Evolutionary conservation across 2,113 vertebrate genomes (phyloP), one percentile per base, ranked within the genome.

Genomic region (Hucho hucho): DNA sequence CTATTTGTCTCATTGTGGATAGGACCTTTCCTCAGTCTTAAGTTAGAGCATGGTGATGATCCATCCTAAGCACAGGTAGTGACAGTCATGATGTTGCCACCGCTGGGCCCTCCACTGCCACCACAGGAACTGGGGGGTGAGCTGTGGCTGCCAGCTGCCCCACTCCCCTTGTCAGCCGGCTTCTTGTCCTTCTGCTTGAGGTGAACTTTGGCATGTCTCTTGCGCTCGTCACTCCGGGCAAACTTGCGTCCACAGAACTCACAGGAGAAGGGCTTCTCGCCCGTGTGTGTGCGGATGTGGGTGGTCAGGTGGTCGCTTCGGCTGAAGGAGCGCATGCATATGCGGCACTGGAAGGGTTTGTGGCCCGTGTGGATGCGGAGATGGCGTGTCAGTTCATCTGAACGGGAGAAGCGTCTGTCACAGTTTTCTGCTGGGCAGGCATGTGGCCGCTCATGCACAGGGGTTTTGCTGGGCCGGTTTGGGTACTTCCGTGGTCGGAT

Each of bases 151-250:
- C 90, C 86, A 5, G 90, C 72, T 1, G 83, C 87, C 76, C 89
- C 90, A 56, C 87, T 89, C n/a, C 91, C 94, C 83, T 98, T 98
- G 79, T 98, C 97, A 9, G 93, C 89, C 18, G 91, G 89, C 88
- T 97, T 98, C 93, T 98, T 98, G 91, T 97, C 96, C 85, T 97
- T 97, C 90, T 97, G 95, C 92, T 97, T 97, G 84, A 97, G 95
- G 87, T 97, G 96, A 84, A 97, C 96, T 91, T 96, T 97, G 83
- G 95, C 95, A 58, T 97, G 96, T 86, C 96, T 91, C 91, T 97
- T 97, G 86, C 96, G 93, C 89, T 97, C 96, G 37, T 97, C 96
- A 76, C 95, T 96, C 75, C 96, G 92, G 79, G 96, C 96, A 83
- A 97, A 97, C 93, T 97, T 97, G 92, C 96, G 95, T 83, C 96